Percentiles rank a stretch among this genome's conserved stretches.
These are phyloP conservation scores for Palythoa heliodiscus DNA, from an alignment of 92 coral and sea anemone species.

Conservation along the genomic window DNA sequence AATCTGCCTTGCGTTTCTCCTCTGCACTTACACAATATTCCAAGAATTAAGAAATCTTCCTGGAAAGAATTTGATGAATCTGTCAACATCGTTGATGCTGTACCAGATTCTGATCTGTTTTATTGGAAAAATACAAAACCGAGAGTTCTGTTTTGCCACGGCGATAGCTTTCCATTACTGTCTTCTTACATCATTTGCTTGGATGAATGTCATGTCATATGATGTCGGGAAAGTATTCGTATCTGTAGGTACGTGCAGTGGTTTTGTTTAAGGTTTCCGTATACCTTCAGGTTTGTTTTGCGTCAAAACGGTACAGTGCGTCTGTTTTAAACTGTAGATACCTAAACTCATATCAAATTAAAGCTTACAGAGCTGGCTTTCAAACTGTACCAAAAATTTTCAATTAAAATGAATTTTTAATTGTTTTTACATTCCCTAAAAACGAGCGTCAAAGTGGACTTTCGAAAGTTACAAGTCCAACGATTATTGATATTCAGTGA, in stretches of 20 bases:
- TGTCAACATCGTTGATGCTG: conserved; percentile 42
- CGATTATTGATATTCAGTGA: too few relatives aligned
- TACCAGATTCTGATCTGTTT: conserved; percentile 18
- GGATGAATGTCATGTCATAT: conserved; percentile 58
- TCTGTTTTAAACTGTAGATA: too few relatives aligned
- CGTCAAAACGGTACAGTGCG: too few relatives aligned
- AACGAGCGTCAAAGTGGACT: too few relatives aligned
- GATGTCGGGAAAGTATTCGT: conserved; percentile 55
- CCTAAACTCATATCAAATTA: too few relatives aligned
- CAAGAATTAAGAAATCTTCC: conserved; percentile 52
- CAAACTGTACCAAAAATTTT: too few relatives aligned
- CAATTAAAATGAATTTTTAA: too few relatives aligned
- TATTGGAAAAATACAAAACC: conserved; percentile 22
- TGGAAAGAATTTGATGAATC: conserved; percentile 47
- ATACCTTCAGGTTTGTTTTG: too few relatives aligned
- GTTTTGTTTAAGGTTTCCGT: too few relatives aligned
- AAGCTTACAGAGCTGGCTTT: too few relatives aligned
- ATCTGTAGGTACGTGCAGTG: conserved; percentile 24
- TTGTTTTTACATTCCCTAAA: too few relatives aligned
- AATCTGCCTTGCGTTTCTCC: conserved; percentile 8
- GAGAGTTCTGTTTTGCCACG: conserved; percentile 18
- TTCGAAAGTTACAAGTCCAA: too few relatives aligned
- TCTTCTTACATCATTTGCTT: conserved; percentile 53
- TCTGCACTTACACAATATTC: background rate
- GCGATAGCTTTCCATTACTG: conserved; percentile 47